phyloP scores from a whole-genome alignment of 2,888 invertebrate genomes.

The Clistopyga incitator region DNA sequence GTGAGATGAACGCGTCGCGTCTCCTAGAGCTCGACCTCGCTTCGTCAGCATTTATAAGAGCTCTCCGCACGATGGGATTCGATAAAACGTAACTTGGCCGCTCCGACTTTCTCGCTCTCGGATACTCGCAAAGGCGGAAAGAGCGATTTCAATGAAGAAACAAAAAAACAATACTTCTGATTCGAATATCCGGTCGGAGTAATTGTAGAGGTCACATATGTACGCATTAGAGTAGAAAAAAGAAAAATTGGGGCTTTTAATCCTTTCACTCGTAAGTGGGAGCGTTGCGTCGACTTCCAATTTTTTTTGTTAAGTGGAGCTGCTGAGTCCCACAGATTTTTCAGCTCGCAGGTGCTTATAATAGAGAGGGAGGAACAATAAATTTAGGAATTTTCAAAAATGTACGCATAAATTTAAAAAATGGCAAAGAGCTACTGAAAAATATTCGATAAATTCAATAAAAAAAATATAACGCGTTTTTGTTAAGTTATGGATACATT shows the following conservation, averaged over 20 bases:
- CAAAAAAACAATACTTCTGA: slow-evolving; percentile 32
- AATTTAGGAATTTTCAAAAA: too few species aligned
- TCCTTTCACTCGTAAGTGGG: background rate
- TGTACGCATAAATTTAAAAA: too few species aligned
- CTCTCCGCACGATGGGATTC: slow-evolving; percentile 54
- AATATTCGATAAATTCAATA: too few species aligned
- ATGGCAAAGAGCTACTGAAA: too few species aligned
- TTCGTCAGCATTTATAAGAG: slow-evolving; percentile 66
- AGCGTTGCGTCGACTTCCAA: background rate
- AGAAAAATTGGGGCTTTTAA: background rate
- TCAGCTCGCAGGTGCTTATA: too few species aligned
- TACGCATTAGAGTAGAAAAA: background rate
- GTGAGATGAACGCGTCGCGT: slow-evolving; percentile 31
- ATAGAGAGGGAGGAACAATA: too few species aligned
- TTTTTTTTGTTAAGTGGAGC: background rate
- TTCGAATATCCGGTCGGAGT: slow-evolving; percentile 57
- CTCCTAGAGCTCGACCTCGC: slow-evolving; percentile 31
- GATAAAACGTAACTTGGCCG: slow-evolving; percentile 43
- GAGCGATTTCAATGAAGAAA: slow-evolving; percentile 10
- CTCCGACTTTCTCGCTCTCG: slow-evolving; percentile 5
- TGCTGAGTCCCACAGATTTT: background rate
- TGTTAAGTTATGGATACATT: too few species aligned
- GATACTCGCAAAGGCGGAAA: slow-evolving; percentile 39
- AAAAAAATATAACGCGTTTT: too few species aligned
- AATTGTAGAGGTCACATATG: slow-evolving; percentile 32